Percentiles rank a stretch among this genome's conserved stretches.
These are phyloP conservation scores for Phenganax marumi DNA, from an alignment of 92 coral and sea anemone species.

Conservation along the genomic window DNA sequence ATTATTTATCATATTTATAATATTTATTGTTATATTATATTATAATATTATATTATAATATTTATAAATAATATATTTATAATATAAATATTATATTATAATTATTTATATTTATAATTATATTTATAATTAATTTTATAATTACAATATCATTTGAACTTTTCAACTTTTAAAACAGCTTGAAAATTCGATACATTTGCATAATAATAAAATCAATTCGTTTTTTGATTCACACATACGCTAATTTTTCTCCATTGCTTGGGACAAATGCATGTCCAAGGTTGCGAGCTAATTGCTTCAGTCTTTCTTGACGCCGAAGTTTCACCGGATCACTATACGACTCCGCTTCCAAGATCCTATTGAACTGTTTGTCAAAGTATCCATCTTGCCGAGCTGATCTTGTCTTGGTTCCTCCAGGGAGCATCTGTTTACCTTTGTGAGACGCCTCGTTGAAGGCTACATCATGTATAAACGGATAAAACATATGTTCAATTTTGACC, in stretches of 20 bases:
- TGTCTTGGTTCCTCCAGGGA: constrained; percentile 92
- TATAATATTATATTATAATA: too few relatives aligned
- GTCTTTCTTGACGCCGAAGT: constrained; percentile 75
- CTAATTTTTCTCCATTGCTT: constrained; percentile 83
- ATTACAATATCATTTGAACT: too few relatives aligned
- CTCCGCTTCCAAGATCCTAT: constrained; percentile 84
- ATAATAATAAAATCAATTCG: not conserved
- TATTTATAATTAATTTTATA: too few relatives aligned
- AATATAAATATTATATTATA: too few relatives aligned
- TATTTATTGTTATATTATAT: too few relatives aligned
- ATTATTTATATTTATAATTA: too few relatives aligned
- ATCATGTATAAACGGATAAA: not conserved
- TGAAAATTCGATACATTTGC: not conserved
- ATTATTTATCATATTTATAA: too few relatives aligned
- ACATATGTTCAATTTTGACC: not conserved
- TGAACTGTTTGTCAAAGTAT: constrained; percentile 89
- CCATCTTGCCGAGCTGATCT: constrained; percentile 82
- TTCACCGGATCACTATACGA: constrained; percentile 84
- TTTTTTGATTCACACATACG: constrained; percentile 62
- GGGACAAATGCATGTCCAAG: constrained; percentile 97
- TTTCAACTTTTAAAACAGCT: too few relatives aligned
- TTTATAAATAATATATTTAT: too few relatives aligned
- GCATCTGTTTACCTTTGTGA: constrained; percentile 95
- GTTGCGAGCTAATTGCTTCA: constrained; percentile 72
- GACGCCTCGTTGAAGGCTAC: constrained; percentile 85